Percentiles rank a stretch among this genome's conserved stretches.
These are phyloP conservation scores for Gallinago paraguaiae DNA, from an alignment of 2,113 vertebrate genomes.

Conservation along the genomic window DNA sequence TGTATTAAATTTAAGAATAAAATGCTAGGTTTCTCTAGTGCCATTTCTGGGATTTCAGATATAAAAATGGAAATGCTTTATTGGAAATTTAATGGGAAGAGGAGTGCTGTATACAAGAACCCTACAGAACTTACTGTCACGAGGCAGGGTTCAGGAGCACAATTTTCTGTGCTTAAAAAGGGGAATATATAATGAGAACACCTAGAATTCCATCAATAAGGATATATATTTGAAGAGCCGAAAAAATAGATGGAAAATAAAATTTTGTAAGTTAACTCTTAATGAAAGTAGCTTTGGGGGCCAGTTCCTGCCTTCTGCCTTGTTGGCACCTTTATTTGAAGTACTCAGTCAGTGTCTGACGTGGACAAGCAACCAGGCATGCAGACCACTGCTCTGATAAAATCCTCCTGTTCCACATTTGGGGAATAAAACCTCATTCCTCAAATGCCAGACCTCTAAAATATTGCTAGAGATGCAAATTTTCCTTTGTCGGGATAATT, in stretches of 20 bases:
- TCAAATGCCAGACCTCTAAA: background rate
- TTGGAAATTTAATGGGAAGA: slow-evolving; percentile 53
- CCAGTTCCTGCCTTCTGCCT: background rate
- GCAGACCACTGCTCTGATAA: background rate
- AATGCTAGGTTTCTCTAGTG: slow-evolving; percentile 12
- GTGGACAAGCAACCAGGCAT: background rate
- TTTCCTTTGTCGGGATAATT: background rate
- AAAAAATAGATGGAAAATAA: background rate
- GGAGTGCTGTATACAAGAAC: background rate
- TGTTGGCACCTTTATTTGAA: background rate
- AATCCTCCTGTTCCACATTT: background rate
- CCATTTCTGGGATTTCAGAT: slow-evolving; percentile 26
- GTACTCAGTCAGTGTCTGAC: fast-evolving
- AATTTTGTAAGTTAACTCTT: background rate
- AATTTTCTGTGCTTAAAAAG: background rate
- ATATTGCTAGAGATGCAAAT: background rate
- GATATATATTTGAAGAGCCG: background rate
- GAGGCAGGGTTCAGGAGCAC: background rate
- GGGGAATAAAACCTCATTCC: background rate
- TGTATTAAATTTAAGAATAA: slow-evolving; percentile 48
- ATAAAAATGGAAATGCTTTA: slow-evolving; percentile 42
- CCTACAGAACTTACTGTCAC: background rate
- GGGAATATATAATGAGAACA: slow-evolving; percentile 2
- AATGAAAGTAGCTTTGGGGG: background rate
- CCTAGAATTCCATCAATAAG: background rate